These are phyloP conservation scores for Cololabis saira DNA, from an alignment of 2,113 vertebrate genomes.

Conservation along the genomic window DNA sequence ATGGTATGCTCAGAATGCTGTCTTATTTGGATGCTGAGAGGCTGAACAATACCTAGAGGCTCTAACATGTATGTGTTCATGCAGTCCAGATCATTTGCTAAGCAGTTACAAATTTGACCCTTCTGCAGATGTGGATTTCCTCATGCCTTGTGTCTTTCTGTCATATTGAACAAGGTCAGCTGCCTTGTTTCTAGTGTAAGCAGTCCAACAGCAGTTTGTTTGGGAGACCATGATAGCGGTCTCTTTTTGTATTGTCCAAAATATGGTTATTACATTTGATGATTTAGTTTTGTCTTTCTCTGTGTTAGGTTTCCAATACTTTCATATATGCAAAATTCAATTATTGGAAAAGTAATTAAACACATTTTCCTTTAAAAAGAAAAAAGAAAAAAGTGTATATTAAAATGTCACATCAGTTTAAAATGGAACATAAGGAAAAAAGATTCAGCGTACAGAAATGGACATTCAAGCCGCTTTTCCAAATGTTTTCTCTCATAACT, in stretches of 20 bases:
- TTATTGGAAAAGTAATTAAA: no score
- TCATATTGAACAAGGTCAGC: neutral
- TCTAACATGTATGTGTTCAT: constrained; percentile 18
- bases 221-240: no score
- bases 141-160: neutral
- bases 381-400: no score
- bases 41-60: constrained; percentile 32
- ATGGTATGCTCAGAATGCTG: constrained; percentile 80
- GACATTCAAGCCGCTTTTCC: neutral
- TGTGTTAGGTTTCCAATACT: no score
- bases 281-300: no score
- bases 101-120: neutral
- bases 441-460: neutral
- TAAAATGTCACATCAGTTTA: no score
- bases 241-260: no score
- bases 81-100: constrained; percentile 8
- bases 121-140: no score
- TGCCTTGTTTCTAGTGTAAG: neutral
- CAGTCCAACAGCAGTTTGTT: no score
- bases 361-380: no score
- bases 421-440: neutral
- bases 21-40: constrained; percentile 57
- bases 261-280: no score
- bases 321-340: no score
- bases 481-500: neutral